These are phyloP conservation scores for Bubo bubo DNA, from an alignment of 2,113 vertebrate genomes.

Conservation along the genomic window DNA sequence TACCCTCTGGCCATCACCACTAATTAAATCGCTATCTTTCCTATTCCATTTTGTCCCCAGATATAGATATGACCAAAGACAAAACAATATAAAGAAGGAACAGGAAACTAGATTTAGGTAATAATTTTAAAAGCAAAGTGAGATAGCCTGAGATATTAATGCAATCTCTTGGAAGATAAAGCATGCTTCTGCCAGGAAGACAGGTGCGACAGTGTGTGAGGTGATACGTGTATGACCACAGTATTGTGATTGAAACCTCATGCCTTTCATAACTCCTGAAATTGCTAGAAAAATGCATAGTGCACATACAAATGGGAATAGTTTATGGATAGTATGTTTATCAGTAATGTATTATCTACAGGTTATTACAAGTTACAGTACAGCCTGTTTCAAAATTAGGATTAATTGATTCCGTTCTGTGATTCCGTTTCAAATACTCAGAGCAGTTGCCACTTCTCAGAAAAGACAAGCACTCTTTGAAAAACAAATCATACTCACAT, in stretches of 20 bases:
- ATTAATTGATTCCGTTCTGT: background rate
- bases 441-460: background rate
- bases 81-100: background rate
- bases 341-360: background rate
- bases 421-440: background rate
- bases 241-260: background rate
- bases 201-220: background rate
- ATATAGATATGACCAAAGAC: background rate
- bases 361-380: background rate
- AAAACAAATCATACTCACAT: background rate
- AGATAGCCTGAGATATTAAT: background rate
- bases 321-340: background rate
- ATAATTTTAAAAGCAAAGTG: slow-evolving; percentile 15
- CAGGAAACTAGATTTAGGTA: slow-evolving; percentile 15
- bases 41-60: background rate
- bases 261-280: background rate
- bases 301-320: background rate
- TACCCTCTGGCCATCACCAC: background rate
- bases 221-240: background rate
- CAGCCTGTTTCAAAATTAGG: background rate
- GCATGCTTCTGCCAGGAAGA: background rate
- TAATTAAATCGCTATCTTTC: slow-evolving; percentile 49
- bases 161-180: background rate
- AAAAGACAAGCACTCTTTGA: background rate
- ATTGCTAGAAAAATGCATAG: background rate